Base-by-base conservation (phyloP, 1,140 invertebrate species). In the Bicyclus anynana region DNA sequence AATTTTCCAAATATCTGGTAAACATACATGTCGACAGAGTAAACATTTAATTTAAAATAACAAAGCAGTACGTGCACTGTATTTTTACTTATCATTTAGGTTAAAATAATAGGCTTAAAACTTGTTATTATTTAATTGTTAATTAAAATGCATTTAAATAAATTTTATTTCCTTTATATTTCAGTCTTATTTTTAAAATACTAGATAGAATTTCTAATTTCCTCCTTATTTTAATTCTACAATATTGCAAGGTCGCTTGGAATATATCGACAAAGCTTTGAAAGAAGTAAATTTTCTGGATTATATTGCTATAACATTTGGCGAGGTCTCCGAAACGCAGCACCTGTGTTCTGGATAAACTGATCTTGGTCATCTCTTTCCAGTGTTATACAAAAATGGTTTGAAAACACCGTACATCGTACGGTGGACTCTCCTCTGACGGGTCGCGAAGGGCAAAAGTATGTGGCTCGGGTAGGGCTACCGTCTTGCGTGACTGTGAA, bases 381-480 rank as follows among this genome's bases (percentile, higher is more conserved):
- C 37, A 88, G 53, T 0, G 80, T 81, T 5, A 89, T 67, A 55
- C 86, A 89, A 59, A 87, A 87, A 35, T 82, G 67, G 38, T 85
- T 89, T 1, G 86, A 89, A 48, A 87, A 89, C 20, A 89, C 70
- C 2, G 86, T 89, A 35, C 84, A 89, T n/a, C 74, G 62, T 2
- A 83, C 60, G 4, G 65, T 37, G 0, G 61, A 51, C 38, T 84
- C 77, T 14, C 77, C 80, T 14, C 20, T 49, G 0, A 69, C 53
- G 0, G 84, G 80, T 13, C 73, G 62, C 7, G 70, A 62, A 1
- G 85, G 85, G 29, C 86, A 89, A 58, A 89, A 87, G 47, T 81
- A 89, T 4, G 80, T 76, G 0, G 74, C 78, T 3, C 68, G 64
- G 2, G 60, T 65, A 0, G 82, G 80, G 17, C 51, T 65, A n/a